These are phyloP conservation scores for Harpagoxenus sublaevis DNA, from an alignment of 2,888 invertebrate species.

Conservation along the genomic window DNA sequence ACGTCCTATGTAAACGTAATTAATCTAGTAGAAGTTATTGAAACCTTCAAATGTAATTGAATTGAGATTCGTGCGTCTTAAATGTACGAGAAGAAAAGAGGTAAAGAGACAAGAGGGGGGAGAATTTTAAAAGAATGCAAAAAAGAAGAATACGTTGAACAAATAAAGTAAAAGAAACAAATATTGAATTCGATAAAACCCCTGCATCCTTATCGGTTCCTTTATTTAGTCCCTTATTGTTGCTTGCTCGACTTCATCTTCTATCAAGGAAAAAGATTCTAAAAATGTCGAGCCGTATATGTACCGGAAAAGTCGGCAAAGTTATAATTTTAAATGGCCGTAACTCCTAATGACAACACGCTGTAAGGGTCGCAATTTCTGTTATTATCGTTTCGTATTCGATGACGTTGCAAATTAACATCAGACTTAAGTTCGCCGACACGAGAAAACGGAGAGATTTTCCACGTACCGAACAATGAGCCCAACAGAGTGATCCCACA, in stretches of 20 bases:
- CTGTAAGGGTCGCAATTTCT: background rate
- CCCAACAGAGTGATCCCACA: background rate
- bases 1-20: conserved; percentile 62
- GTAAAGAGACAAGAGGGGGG: background rate
- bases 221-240: background rate
- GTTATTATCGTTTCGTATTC: conserved; percentile 15
- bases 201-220: background rate
- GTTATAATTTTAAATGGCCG: background rate
- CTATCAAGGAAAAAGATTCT: background rate
- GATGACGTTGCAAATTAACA: conserved; percentile 36
- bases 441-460: conserved; percentile 2
- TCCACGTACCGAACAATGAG: conserved; percentile 23
- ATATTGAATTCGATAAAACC: background rate
- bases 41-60: conserved; percentile 69
- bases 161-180: conserved; percentile 44
- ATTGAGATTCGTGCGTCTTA: conserved; percentile 70
- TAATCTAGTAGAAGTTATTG: conserved; percentile 67
- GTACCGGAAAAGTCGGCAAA: background rate
- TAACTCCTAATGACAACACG: background rate
- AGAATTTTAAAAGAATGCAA: background rate
- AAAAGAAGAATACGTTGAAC: background rate
- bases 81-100: conserved; percentile 12
- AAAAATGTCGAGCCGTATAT: background rate
- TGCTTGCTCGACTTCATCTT: background rate
- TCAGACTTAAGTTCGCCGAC: conserved; percentile 19